Evolutionary conservation across 2,888 invertebrate species (phyloP).

Genomic region (Linyphia triangularis): DNA sequence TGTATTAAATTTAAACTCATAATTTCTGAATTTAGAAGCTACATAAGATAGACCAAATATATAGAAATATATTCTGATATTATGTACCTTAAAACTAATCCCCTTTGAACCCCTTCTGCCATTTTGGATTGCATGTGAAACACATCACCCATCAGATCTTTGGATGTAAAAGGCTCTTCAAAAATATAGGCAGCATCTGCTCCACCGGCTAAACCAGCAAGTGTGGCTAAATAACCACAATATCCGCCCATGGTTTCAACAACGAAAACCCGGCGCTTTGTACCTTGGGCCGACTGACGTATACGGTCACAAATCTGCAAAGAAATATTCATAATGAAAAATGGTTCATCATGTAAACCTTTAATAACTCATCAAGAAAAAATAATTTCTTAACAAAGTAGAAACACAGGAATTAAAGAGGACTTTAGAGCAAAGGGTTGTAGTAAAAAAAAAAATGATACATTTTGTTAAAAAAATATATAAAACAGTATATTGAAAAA

Average conservation of each 20-base stretch:
- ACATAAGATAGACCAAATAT: neutral
- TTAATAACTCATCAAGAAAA: no score
- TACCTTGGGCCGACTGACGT: constrained; percentile 95
- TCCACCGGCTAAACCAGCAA: constrained; percentile 94
- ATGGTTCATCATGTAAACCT: no score
- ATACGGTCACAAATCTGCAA: constrained; percentile 92
- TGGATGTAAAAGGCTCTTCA: constrained; percentile 80
- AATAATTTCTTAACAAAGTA: no score
- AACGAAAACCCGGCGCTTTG: constrained; percentile 81
- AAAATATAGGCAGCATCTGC: constrained; percentile 83
- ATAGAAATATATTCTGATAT: neutral
- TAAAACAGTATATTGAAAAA: no score
- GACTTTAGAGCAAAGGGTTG: no score
- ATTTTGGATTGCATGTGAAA: constrained; percentile 81
- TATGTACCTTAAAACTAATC: constrained; percentile 80
- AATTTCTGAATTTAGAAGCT: no score
- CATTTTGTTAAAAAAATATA: no score
- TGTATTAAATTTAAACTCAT: no score
- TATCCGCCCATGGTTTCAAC: constrained; percentile 82
- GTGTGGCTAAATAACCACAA: constrained; percentile 83
- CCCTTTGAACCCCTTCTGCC: constrained; percentile 79
- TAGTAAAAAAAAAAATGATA: no score
- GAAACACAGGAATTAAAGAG: no score
- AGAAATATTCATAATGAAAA: no score
- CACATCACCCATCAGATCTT: constrained; percentile 79